phyloP scores from a whole-genome alignment of 2,797 vertebrate genomes.

The Gadopsis marmoratus region DNA sequence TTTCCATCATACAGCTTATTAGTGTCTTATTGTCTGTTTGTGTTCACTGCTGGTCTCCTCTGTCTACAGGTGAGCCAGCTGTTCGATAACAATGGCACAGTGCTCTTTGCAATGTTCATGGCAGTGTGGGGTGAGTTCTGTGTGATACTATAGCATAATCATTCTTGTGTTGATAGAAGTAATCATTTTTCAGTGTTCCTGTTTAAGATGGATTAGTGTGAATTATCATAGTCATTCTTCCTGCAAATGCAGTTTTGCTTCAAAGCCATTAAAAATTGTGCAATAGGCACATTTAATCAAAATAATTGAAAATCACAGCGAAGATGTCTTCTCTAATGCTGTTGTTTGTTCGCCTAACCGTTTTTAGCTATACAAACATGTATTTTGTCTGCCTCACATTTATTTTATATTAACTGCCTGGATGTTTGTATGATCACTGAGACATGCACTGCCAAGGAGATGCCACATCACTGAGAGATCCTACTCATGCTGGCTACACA shows the following conservation, averaged over 20 bases:
- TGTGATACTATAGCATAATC: constrained; percentile 1
- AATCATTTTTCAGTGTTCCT: constrained; percentile 1
- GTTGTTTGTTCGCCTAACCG: constrained; percentile 14
- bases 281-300: neutral
- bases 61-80: constrained; percentile 89
- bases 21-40: neutral
- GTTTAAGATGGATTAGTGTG: neutral
- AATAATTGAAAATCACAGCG: neutral
- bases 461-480: constrained; percentile 58
- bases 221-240: neutral
- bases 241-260: neutral
- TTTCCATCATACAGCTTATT: neutral
- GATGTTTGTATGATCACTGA: constrained; percentile 37
- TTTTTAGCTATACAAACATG: constrained; percentile 19
- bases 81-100: constrained; percentile 94
- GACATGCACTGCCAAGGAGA: constrained; percentile 60
- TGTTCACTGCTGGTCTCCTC: constrained; percentile 26
- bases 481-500: constrained; percentile 53
- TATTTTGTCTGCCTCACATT: constrained; percentile 40
- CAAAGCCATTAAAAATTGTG: neutral
- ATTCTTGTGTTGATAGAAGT: constrained; percentile 4
- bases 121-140: constrained; percentile 94
- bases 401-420: constrained; percentile 42
- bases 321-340: constrained; percentile 1
- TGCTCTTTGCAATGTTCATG: constrained; percentile 95